These are phyloP conservation scores for Petrosia ficiformis DNA, from an alignment of 37 sponge, comb jelly and placozoan species.

Conservation along the genomic window DNA sequence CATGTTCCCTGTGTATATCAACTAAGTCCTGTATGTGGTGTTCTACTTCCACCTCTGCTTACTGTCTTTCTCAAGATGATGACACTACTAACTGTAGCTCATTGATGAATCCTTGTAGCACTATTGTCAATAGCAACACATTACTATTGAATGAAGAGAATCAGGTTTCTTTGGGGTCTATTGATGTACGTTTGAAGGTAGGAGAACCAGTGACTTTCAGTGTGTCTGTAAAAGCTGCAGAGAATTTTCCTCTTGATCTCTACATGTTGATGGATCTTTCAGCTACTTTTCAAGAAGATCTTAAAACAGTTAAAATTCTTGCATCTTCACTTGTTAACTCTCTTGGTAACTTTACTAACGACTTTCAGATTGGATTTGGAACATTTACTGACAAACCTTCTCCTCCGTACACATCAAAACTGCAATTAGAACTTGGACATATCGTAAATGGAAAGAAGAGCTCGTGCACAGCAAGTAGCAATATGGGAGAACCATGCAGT, in stretches of 20 bases:
- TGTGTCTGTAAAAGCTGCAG: constrained; percentile 6
- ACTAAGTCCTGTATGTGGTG: not conserved
- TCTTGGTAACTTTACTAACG: constrained; percentile 19
- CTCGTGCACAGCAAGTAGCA: not conserved
- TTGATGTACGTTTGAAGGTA: not conserved
- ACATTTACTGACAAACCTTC: constrained; percentile 59
- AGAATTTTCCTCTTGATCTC: constrained; percentile 52
- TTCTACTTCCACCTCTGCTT: not conserved
- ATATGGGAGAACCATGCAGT: not conserved
- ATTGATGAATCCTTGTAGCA: not conserved
- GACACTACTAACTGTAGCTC: not conserved
- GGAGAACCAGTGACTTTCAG: constrained; percentile 29
- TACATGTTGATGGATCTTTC: constrained; percentile 67
- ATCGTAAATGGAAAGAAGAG: not conserved
- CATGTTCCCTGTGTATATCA: not conserved
- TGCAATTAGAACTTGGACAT: not conserved
- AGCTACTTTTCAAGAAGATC: constrained; percentile 24
- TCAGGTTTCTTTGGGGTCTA: not conserved
- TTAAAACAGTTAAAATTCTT: constrained; percentile 18
- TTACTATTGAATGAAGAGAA: not conserved
- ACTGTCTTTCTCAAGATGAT: not conserved
- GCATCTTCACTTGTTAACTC: constrained; percentile 12
- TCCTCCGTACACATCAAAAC: constrained; percentile 17
- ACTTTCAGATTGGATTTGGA: constrained; percentile 60
- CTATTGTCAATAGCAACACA: not conserved